Evolutionary conservation across 2,888 invertebrate genomes (phyloP), one percentile per base, ranked within the genome.

Genomic region (Meta bourneti): DNA sequence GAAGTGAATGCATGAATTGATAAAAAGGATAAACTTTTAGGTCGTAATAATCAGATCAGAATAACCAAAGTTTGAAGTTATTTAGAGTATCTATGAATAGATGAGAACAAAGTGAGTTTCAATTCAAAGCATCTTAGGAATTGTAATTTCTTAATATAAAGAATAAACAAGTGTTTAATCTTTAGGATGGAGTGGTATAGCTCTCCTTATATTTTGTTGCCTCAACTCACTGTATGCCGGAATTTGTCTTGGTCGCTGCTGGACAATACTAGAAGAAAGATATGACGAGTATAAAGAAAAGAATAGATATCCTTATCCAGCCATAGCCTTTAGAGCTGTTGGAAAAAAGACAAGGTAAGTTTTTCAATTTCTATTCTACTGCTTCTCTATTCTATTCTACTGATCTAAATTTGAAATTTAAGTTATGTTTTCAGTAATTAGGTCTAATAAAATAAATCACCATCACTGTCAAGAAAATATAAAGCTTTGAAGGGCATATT

Each of bases 251-350:
- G 97, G 98, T 0, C 96, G 96, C 94, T 97, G 97, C 94, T 98
- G 98, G 98, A 95, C 96, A 0, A 96, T 98, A 81, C 97, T 98
- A 0, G 97, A 97, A 94, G 95, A 96, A 83, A 95, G 97, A 0
- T 96, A 96, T 94, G 96, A 96, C 0, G 96, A 96, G 93, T 96
- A 94, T 89, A 89, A 93, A 80, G 93, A 95, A 71, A 94, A 95
- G 93, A 96, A 96, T 93, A 97, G 98, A 93, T 97, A 97, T 94
- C 98, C 98, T 0, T 97, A 98, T 94, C 97, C 98, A 0, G 97
- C 98, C 0, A 96, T 98, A 20, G 97, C 97, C 0, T 97, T 97
- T 94, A 95, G 97, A 77, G 97, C 97, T 0, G 97, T 96, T 94
- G 98, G 98, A n/a, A 51, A 19, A 4, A 87, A 77, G 20, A 93